A percentile compares a stretch with the other conserved stretches of the same genome.
Evolutionary conservation across 1,140 invertebrate species (phyloP).

Genomic region (Caenorhabditis remanei): DNA sequence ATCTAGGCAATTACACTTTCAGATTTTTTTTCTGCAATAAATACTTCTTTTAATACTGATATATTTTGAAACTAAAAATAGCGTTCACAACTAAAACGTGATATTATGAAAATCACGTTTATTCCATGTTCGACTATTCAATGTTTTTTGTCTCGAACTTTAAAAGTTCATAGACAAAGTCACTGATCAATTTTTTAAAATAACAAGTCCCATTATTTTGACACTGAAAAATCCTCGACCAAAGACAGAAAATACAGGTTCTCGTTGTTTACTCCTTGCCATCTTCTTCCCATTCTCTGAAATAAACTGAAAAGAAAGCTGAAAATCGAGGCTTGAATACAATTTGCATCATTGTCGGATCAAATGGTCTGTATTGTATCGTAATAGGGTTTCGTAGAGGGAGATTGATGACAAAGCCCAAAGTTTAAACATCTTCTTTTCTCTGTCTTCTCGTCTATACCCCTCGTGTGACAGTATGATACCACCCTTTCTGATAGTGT

Average conservation of each 20-base stretch:
- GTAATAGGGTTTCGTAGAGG: slow-evolving; percentile 31
- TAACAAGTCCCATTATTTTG: background rate
- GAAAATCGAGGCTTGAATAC: background rate
- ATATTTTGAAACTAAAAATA: background rate
- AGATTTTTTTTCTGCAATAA: slow-evolving; percentile 31
- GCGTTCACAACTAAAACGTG: background rate
- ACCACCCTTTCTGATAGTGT: slow-evolving; percentile 49
- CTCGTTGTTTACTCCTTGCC: background rate
- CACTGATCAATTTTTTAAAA: background rate
- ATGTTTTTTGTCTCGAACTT: background rate
- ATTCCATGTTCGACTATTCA: background rate
- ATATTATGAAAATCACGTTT: too few species aligned
- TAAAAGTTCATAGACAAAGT: slow-evolving; percentile 4
- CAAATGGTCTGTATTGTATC: slow-evolving; percentile 45
- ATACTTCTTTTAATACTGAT: background rate
- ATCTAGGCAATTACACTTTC: slow-evolving; percentile 9
- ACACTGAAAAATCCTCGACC: background rate
- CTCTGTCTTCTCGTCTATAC: slow-evolving; percentile 45
- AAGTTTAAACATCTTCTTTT: slow-evolving; percentile 51
- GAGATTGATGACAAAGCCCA: slow-evolving; percentile 34
- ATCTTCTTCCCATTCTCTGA: background rate
- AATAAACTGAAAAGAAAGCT: background rate
- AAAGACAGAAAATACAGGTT: background rate
- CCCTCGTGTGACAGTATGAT: slow-evolving; percentile 51
- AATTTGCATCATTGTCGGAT: slow-evolving; percentile 47